These are phyloP conservation scores for Tortricodes alternella DNA, from an alignment of 2,888 invertebrate species.

Conservation along the genomic window DNA sequence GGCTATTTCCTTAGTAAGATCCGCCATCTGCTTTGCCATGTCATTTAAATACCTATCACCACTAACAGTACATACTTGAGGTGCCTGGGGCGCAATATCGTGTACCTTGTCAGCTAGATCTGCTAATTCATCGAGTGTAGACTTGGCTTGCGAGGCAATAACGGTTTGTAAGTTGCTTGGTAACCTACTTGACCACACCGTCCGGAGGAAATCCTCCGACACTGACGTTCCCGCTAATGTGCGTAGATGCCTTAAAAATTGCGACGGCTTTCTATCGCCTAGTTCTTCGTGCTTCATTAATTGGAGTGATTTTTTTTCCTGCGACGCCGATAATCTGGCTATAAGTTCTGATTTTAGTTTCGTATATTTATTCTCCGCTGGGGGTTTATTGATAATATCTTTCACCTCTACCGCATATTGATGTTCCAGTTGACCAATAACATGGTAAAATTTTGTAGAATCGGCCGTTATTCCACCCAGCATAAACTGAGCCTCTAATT, in stretches of 20 bases:
- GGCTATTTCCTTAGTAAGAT: too few relatives aligned
- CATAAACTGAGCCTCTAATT: slow-evolving; percentile 38
- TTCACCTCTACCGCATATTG: slow-evolving; percentile 33
- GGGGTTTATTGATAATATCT: slow-evolving; percentile 36
- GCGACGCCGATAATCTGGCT: slow-evolving; percentile 31
- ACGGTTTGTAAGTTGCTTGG: not conserved
- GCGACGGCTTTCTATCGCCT: slow-evolving; percentile 34
- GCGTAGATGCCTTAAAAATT: slow-evolving; percentile 30
- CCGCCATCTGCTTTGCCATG: too few relatives aligned
- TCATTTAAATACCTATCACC: too few relatives aligned
- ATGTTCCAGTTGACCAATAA: slow-evolving; percentile 32
- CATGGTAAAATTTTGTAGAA: slow-evolving; percentile 35
- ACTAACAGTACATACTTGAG: too few relatives aligned
- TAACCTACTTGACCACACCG: slow-evolving; percentile 16
- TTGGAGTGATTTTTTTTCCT: slow-evolving; percentile 33
- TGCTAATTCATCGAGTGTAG: not conserved
- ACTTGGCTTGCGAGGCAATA: not conserved
- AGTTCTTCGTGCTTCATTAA: slow-evolving; percentile 31
- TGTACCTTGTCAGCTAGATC: too few relatives aligned
- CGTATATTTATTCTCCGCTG: slow-evolving; percentile 27
- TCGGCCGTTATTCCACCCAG: slow-evolving; percentile 33
- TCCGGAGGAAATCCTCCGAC: slow-evolving; percentile 31
- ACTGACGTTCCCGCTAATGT: slow-evolving; percentile 30
- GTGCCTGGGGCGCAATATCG: too few relatives aligned
- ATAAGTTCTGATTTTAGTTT: slow-evolving; percentile 33